phyloP scores from a whole-genome alignment of 2,113 vertebrate species.

The Gallinago jamesoni region DNA sequence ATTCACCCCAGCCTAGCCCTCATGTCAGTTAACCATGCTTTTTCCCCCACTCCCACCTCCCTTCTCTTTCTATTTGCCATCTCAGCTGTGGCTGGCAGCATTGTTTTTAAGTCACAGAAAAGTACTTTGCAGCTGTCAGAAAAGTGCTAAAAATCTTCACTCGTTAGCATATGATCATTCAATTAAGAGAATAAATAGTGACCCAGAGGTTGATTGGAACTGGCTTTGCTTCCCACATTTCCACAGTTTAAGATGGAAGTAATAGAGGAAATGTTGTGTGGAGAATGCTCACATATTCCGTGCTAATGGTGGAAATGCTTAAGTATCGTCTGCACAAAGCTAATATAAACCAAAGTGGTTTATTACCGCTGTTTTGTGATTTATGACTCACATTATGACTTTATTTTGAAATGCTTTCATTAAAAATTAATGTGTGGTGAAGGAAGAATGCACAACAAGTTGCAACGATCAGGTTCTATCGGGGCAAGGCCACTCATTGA shows the following conservation, averaged over 20 bases:
- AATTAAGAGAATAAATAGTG: constrained; percentile 70
- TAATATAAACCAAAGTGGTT: constrained; percentile 74
- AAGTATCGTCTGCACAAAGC: constrained; percentile 52
- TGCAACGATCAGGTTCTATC: constrained; percentile 41
- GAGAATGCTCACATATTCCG: constrained; percentile 38
- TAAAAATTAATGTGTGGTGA: constrained; percentile 81
- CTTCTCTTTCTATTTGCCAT: not conserved
- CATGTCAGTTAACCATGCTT: not conserved
- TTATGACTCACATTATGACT: constrained; percentile 79
- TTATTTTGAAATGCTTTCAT: constrained; percentile 79
- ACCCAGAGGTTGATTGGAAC: constrained; percentile 49
- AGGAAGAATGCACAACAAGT: constrained; percentile 61
- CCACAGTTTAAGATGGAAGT: constrained; percentile 60
- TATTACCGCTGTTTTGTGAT: constrained; percentile 73
- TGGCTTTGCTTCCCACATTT: constrained; percentile 56
- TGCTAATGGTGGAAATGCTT: constrained; percentile 74
- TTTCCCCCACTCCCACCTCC: not conserved
- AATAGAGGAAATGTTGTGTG: constrained; percentile 18
- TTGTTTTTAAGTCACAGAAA: not conserved
- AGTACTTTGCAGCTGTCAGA: constrained; percentile 32
- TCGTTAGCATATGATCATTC: constrained; percentile 62
- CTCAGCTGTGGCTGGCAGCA: not conserved
- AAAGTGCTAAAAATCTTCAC: constrained; percentile 53
- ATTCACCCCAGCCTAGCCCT: not conserved
- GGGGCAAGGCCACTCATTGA: not conserved